Evolutionary conservation across 2,113 vertebrate genomes (phyloP).

Genomic region (Ginglymostoma cirratum): DNA sequence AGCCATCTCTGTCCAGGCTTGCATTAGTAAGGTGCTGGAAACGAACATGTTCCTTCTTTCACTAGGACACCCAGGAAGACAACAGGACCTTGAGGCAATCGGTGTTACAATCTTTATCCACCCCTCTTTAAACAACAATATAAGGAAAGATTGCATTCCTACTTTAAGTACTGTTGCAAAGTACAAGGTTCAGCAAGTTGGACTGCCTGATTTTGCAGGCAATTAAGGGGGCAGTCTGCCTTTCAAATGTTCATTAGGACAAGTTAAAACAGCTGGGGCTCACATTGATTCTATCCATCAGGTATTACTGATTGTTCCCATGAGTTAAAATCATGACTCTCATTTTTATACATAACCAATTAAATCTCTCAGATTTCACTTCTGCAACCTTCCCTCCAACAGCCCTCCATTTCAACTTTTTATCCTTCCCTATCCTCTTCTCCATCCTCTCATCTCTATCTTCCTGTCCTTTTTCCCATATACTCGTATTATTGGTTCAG

Average conservation of each 20-base stretch:
- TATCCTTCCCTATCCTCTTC: background rate
- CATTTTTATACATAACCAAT: background rate
- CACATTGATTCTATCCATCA: no score
- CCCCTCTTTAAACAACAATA: background rate
- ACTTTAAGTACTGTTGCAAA: background rate
- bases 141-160: background rate
- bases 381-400: background rate
- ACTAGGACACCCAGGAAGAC: background rate
- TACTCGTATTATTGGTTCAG: background rate
- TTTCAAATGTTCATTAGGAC: background rate
- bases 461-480: background rate
- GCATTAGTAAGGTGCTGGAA: background rate
- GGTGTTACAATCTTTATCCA: background rate
- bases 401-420: background rate
- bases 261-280: no score
- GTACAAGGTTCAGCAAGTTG: background rate
- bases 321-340: background rate
- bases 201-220: no score
- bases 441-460: background rate
- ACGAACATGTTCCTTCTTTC: background rate
- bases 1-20: background rate
- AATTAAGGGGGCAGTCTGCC: background rate
- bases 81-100: background rate
- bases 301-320: no score
- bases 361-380: background rate